These are phyloP conservation scores for Octonoba sinensis DNA, from an alignment of 2,888 invertebrate genomes.

Conservation along the genomic window DNA sequence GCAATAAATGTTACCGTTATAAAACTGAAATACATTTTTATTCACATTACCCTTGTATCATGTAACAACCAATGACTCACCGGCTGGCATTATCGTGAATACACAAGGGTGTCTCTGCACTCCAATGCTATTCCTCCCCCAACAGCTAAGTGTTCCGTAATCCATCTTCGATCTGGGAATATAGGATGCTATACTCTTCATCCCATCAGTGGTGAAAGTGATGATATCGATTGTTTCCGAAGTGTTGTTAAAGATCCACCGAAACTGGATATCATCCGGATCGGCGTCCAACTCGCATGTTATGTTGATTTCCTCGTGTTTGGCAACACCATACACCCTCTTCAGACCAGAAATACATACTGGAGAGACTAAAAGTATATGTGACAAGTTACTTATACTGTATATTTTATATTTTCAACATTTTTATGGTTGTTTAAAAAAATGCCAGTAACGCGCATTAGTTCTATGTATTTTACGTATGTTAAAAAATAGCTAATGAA, in stretches of 20 bases:
- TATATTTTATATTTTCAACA: no score
- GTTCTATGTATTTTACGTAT: no score
- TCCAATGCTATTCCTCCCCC: constrained; percentile 67
- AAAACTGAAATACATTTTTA: no score
- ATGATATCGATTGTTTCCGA: constrained; percentile 58
- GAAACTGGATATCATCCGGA: constrained; percentile 78
- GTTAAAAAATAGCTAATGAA: no score
- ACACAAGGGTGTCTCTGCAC: constrained; percentile 67
- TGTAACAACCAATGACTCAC: constrained; percentile 16
- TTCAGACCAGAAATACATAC: constrained; percentile 80
- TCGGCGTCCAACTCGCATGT: constrained; percentile 67
- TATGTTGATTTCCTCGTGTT: constrained; percentile 66
- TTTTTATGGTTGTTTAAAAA: no score
- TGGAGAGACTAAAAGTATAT: constrained; percentile 78
- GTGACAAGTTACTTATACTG: no score
- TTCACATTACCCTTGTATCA: no score
- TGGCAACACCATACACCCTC: constrained; percentile 66
- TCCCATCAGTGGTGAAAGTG: constrained; percentile 30
- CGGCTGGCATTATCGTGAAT: constrained; percentile 71
- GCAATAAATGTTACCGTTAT: no score
- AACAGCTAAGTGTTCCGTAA: constrained; percentile 67
- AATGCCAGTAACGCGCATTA: no score
- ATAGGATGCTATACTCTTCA: constrained; percentile 65
- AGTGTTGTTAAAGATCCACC: constrained; percentile 94
- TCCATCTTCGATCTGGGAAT: constrained; percentile 67